These are phyloP conservation scores for Falco cherrug DNA, from an alignment of 2,797 vertebrate genomes.

Conservation along the genomic window DNA sequence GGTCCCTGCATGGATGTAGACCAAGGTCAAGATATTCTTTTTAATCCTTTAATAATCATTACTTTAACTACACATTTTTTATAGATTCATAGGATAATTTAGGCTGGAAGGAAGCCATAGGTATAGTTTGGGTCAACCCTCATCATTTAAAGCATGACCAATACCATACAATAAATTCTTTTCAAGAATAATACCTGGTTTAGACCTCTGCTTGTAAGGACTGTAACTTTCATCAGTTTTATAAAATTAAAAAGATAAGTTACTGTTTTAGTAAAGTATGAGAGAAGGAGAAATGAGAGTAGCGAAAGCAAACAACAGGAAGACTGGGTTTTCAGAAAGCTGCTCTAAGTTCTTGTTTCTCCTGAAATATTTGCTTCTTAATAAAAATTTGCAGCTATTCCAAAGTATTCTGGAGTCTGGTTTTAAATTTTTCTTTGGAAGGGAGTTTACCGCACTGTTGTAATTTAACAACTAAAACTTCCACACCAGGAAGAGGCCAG, in stretches of 20 bases:
- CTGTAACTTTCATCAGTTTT: not conserved
- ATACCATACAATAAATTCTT: not conserved
- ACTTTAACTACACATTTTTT: not conserved
- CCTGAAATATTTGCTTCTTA: not conserved
- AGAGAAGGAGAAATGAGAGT: not conserved
- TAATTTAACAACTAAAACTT: conserved; percentile 15
- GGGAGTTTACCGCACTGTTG: not conserved
- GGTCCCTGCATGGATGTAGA: not conserved
- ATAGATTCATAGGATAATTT: not conserved
- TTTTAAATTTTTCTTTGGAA: conserved; percentile 15
- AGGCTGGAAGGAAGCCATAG: not conserved
- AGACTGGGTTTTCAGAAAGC: not conserved
- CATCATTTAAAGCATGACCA: not conserved
- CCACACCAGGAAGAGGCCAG: not conserved
- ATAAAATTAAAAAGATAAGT: not conserved
- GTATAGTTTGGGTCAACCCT: not conserved
- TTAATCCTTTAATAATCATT: not conserved
- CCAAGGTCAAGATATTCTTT: not conserved
- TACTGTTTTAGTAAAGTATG: not conserved
- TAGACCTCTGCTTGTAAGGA: not conserved
- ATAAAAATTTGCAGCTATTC: not conserved
- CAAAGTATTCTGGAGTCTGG: not conserved
- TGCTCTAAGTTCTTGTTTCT: not conserved
- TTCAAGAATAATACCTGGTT: not conserved
- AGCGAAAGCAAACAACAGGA: not conserved